Evolutionary conservation across 2,797 vertebrate species (phyloP), one percentile per base, ranked within the genome.

Genomic region (Notolabrus celidotus): DNA sequence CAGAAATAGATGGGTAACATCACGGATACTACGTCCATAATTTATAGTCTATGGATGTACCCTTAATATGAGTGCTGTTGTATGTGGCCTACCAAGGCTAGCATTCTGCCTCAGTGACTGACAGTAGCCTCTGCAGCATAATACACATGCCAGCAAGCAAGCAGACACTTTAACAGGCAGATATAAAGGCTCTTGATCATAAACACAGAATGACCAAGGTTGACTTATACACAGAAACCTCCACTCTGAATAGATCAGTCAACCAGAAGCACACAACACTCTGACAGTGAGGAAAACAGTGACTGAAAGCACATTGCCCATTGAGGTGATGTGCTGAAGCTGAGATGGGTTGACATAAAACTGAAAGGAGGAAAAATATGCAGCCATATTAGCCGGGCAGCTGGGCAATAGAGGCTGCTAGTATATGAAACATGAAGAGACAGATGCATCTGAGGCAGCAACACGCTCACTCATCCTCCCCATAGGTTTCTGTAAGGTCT

Each of bases 401-500:
- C 10, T 33, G 22, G 55, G 15, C 33, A 42, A 47, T 5, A 58
- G 14, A 49, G 52, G 58, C 38, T 54, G 19, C 50, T 38, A 41
- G 33, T 19, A 54, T 58, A 54, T 8, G n/a, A 84, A 56, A 67
- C 25, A n/a, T 25, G 19, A 3, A 47, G 43, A 71, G 54, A 82
- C 38, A 15, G 53, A 58, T 58, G 45, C 27, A 51, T 41, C 29
- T 0, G 1, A 43, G 34, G 65, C 27, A 61, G 64, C 38, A 65
- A 55, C 54, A 54, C 22, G 3, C 54, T 73, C 42, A 16, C 45
- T 74, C 68, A 23, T 41, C 58, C 62, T 68, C 69, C 55, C 74
- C n/a, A 6, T 19, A 51, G 64, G 70, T 62, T 76, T 74, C 71
- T 51, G 71, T 19, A 76, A 81, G 81, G 76, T 84, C 77, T 82